Percentiles rank a stretch among this genome's conserved stretches.
phyloP scores from a whole-genome alignment of 1,140 invertebrate genomes.

The Drosophila punjabiensis region DNA sequence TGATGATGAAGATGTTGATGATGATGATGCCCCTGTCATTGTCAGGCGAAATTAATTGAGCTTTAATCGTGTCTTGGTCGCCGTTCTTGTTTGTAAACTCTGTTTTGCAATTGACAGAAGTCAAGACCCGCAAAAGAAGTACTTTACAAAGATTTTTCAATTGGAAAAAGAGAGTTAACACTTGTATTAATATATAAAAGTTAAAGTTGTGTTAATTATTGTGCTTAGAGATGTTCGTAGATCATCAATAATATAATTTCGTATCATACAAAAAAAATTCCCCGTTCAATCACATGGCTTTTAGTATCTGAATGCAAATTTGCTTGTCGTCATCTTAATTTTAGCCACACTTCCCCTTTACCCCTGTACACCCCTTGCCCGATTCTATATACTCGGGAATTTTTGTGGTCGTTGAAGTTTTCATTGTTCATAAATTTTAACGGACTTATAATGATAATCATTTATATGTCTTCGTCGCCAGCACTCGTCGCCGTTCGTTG shows the following conservation, averaged over 20 bases:
- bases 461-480: conserved; percentile 53
- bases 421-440: conserved; percentile 79
- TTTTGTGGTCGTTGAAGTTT: conserved; percentile 51
- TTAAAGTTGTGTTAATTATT: not conserved
- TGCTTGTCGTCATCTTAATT: conserved; percentile 29
- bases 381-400: not conserved
- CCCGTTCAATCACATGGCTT: conserved; percentile 1
- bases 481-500: conserved; percentile 2
- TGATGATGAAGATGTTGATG: not conserved
- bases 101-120: conserved; percentile 33
- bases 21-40: conserved; percentile 51
- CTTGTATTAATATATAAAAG: not conserved
- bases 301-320: conserved; percentile 28
- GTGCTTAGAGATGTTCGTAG: too few relatives aligned
- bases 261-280: not conserved
- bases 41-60: conserved; percentile 66
- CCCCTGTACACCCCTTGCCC: not conserved
- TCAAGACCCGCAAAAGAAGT: not conserved
- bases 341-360: conserved; percentile 8
- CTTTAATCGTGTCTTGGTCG: conserved; percentile 77
- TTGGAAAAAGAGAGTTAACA: not conserved
- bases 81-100: conserved; percentile 27
- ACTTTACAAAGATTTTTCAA: not conserved
- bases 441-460: conserved; percentile 74
- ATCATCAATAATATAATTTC: conserved; percentile 17